Conservation (phyloP, 2,113 vertebrate genomes). For the Leuciscus idus region DNA sequence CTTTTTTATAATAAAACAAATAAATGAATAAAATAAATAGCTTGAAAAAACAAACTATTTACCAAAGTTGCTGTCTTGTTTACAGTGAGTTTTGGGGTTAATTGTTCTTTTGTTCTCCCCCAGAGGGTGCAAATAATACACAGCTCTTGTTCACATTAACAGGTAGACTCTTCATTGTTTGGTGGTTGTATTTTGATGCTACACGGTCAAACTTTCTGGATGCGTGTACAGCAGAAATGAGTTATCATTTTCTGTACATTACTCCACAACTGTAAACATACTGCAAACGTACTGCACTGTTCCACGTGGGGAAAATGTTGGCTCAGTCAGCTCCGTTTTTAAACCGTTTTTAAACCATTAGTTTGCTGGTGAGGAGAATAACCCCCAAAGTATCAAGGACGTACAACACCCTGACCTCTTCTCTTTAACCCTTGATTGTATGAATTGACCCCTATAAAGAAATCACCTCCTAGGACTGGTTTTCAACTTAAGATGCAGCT, state of each 20-base stretch:
- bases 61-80: constrained; percentile 96
- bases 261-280: constrained; percentile 80
- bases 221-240: constrained; percentile 96
- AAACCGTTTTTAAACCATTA: constrained; percentile 86
- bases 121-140: constrained; percentile 72
- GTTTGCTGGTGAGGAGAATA: constrained; percentile 93
- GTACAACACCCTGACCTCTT: constrained; percentile 99
- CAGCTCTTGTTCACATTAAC: constrained; percentile 73
- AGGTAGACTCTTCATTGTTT: constrained; percentile 88
- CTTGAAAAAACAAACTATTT: constrained; percentile 80
- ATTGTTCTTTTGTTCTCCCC: constrained; percentile 83
- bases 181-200: constrained; percentile 83
- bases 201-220: constrained; percentile 88
- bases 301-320: constrained; percentile 85
- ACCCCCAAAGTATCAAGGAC: constrained; percentile 99
- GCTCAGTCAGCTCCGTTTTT: constrained; percentile 90
- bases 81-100: constrained; percentile 95
- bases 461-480: constrained; percentile 99
- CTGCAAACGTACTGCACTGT: constrained; percentile 93
- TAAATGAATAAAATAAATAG: constrained; percentile 80
- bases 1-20: constrained; percentile 87
- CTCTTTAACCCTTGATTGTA: constrained; percentile 99
- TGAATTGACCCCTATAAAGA: constrained; percentile 92
- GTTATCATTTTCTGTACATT: constrained; percentile 96
- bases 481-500: constrained; percentile 98